Evolutionary conservation across 2,888 invertebrate species (phyloP).

Genomic region (Scotopteryx bipunctaria): DNA sequence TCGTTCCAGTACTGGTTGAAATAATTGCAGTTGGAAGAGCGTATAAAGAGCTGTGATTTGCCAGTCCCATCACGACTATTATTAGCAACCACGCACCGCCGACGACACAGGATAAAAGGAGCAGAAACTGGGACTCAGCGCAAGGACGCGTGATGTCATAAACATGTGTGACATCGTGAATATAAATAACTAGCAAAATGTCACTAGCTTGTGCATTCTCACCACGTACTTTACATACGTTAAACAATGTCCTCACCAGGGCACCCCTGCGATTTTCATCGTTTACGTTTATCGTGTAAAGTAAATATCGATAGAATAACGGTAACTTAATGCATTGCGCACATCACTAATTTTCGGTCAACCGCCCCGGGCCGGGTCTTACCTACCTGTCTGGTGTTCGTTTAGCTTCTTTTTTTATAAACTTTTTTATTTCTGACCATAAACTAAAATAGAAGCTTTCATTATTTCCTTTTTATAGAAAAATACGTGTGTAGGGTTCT

Average conservation of each 20-base stretch:
- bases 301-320: constrained; percentile 41
- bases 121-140: constrained; percentile 71
- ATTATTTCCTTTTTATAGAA: constrained; percentile 16
- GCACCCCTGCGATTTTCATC: constrained; percentile 17
- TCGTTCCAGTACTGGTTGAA: constrained; percentile 39
- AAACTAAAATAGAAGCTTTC: constrained; percentile 15
- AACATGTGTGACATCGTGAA: constrained; percentile 58
- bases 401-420: constrained; percentile 23
- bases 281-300: constrained; percentile 36
- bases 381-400: constrained; percentile 29
- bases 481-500: constrained; percentile 17
- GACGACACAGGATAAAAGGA: constrained; percentile 77
- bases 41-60: constrained; percentile 41
- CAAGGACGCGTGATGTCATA: constrained; percentile 80
- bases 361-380: constrained; percentile 33
- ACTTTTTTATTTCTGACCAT: constrained; percentile 18
- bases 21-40: constrained; percentile 35
- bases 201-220: constrained; percentile 56
- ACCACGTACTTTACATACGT: constrained; percentile 62
- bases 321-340: constrained; percentile 38
- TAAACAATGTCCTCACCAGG: constrained; percentile 53
- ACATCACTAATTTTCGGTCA: constrained; percentile 40
- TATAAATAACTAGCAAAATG: constrained; percentile 64
- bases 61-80: constrained; percentile 57
- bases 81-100: constrained; percentile 57